A percentile compares a stretch with the other conserved stretches of the same genome.
These are phyloP conservation scores for Amphipyra berbera DNA, from an alignment of 2,888 invertebrate species.

Conservation along the genomic window DNA sequence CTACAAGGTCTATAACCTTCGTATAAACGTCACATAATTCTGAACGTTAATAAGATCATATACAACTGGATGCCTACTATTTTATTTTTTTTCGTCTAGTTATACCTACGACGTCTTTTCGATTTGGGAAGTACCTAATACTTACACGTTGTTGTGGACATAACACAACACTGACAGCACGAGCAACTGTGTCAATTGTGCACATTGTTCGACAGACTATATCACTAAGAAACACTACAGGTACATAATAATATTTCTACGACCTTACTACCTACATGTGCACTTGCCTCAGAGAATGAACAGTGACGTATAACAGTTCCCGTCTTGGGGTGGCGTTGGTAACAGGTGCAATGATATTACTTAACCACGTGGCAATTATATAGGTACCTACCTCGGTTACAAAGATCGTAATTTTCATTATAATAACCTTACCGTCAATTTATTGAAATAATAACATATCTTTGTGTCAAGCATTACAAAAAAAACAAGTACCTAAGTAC, in stretches of 20 bases:
- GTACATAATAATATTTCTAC: not conserved
- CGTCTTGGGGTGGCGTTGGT: constrained; percentile 12
- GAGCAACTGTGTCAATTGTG: constrained; percentile 28
- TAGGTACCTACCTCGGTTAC: constrained; percentile 14
- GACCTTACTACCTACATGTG: constrained; percentile 22
- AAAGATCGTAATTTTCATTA: constrained; percentile 36
- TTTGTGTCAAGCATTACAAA: constrained; percentile 13
- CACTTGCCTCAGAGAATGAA: constrained; percentile 12
- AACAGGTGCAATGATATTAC: constrained; percentile 39
- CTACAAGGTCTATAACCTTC: too few species aligned
- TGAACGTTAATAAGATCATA: too few species aligned
- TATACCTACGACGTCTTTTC: too few species aligned
- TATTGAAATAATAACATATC: not conserved
- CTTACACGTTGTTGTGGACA: not conserved
- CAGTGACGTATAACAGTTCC: constrained; percentile 32
- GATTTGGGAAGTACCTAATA: too few species aligned
- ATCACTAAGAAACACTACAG: constrained; percentile 1
- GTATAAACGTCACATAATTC: too few species aligned
- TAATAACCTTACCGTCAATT: constrained; percentile 10
- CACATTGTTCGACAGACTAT: constrained; percentile 8
- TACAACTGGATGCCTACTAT: too few species aligned
- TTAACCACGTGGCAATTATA: constrained; percentile 27
- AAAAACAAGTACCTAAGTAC: too few species aligned
- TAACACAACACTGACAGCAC: not conserved
- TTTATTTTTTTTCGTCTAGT: too few species aligned